Evolutionary conservation across 2,888 invertebrate species (phyloP), one percentile per base, ranked within the genome.

Genomic region (Brenthis daphne): DNA sequence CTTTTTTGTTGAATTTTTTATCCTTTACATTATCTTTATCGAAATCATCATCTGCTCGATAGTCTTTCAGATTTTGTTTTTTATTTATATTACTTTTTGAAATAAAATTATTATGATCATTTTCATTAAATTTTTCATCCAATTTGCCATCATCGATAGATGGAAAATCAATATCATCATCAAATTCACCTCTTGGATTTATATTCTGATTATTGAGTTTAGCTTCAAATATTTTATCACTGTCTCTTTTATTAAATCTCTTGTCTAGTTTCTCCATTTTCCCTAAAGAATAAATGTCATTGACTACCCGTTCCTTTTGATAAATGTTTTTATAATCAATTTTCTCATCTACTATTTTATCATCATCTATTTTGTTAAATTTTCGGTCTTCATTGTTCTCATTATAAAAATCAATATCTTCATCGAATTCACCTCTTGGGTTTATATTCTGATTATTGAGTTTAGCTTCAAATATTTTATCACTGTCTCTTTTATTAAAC

Each of bases 281-380:
- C 4, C 29, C 29, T 64, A 24, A 20, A 16, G 57, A 14, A 58
- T 58, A 58, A 11, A 29, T 53, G 13, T 63, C 11, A 3, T 66
- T 67, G 6, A 20, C 55, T 13, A 58, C 14, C 29, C 56, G 80
- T 76, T 87, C 87, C 16, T 89, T 76, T 48, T 90, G 88, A 78
- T 29, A 4, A 29, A 29, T 29, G 29, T 89, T 89, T 61, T 89
- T 87, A 81, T 91, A 90, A 58, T 83, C 86, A 24, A 88, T 78
- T 79, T 51, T 61, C 57, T 64, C 63, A n/a, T 48, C 29, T 53
- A 57, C 51, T 48, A 67, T 69, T 63, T 67, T 75, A 51, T 55
- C 24, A 6, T 61, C 65, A 43, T 64, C 53, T 16, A 37, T 51
- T 24, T 29, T 29, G 29, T 29, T 29, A 29, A 29, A 29, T 29